Evolutionary conservation across 2,888 invertebrate genomes (phyloP), one percentile per base, ranked within the genome.

Genomic region (Pediacus dermestoides): DNA sequence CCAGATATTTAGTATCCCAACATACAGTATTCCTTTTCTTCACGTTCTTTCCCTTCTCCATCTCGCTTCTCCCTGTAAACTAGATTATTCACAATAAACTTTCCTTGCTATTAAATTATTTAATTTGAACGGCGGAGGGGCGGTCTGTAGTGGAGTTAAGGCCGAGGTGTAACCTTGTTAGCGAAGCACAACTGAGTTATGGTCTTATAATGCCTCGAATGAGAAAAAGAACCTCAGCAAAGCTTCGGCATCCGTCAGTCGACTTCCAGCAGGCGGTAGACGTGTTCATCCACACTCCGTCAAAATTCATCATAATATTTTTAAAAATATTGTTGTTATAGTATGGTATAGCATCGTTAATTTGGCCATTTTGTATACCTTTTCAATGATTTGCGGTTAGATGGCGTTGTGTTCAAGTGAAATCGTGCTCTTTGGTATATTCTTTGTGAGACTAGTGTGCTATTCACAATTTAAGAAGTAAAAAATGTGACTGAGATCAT

Each of bases 61-160:
- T 21, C 34, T 34, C 30, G 40, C 30, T 40, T 37, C 55, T 55
- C 57, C 46, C 52, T 60, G 23, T 23, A 67, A 70, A 70, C 68
- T 64, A 67, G 70, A 70, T 70, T 71, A 71, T 71, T 70, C 70
- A 69, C 70, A 70, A 70, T 71, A 70, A 70, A 70, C 70, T 71
- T 71, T 70, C 68, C 65, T 67, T 63, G 63, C 64, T 70, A 71
- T 70, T 71, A 70, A 70, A 70, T 71, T 70, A 70, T 70, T 70
- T 71, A 71, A 71, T 71, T 71, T 70, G 57, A 58, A 55, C 65
- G 64, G 63, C 57, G 57, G 58, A 56, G 57, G 28, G 59, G 63
- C 60, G 62, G 57, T 48, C 39, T 52, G 60, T 58, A 61, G 63
- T 63, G 61, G 60, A 63, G 44, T 41, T 64, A 66, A 66, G 66